Evolutionary conservation across 2,113 vertebrate genomes (phyloP).

Genomic region (Oncorhynchus gorbuscha): DNA sequence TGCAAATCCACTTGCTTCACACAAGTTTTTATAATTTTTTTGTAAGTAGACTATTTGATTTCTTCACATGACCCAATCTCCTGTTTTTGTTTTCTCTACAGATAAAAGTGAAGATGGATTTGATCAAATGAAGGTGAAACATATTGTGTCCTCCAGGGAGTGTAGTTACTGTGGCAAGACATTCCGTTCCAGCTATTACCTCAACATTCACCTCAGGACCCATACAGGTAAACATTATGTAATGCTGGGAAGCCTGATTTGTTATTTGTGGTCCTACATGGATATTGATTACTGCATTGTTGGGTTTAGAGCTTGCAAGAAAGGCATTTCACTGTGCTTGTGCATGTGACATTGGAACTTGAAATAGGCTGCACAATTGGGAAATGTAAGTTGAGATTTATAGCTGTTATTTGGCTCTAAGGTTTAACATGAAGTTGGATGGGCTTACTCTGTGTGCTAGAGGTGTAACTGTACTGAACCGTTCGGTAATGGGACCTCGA

Average conservation of each 20-base stretch:
- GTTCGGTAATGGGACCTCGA: no score
- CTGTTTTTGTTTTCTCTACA: constrained; percentile 46
- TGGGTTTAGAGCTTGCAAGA: no score
- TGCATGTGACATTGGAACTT: not conserved
- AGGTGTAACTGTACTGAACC: no score
- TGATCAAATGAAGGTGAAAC: constrained; percentile 82
- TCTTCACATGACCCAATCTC: not conserved
- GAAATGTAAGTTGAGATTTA: not conserved
- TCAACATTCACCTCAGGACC: constrained; percentile 97
- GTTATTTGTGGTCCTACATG: no score
- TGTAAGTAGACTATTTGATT: not conserved
- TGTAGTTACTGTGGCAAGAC: constrained; percentile 94
- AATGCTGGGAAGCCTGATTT: not conserved
- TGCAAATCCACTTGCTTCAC: not conserved
- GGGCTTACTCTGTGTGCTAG: not conserved
- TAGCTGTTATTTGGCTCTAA: not conserved
- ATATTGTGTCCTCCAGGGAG: constrained; percentile 81
- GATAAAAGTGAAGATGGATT: constrained; percentile 79
- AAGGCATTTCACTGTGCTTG: no score
- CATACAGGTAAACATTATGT: constrained; percentile 86
- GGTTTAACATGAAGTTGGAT: not conserved
- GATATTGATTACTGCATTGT: no score
- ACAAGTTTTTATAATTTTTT: no score
- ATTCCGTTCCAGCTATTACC: constrained; percentile 98
- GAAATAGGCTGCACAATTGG: not conserved